Evolutionary conservation across 35 echinoderm and acorn worm genomes (phyloP).

Genomic region (Chiridota heheva): DNA sequence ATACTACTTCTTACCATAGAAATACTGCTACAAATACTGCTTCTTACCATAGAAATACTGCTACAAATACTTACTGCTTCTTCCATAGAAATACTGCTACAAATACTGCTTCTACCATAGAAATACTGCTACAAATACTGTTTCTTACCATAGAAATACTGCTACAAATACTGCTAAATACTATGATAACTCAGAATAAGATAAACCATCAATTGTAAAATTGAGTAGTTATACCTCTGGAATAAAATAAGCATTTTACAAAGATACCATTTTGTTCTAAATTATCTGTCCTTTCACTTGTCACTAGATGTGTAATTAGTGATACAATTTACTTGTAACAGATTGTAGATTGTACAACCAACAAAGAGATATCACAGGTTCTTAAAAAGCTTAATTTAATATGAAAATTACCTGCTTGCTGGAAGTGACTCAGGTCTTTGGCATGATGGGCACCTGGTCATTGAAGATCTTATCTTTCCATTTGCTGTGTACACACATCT

Average conservation of each 20-base stretch:
- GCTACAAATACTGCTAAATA: too few species aligned
- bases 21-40: background rate
- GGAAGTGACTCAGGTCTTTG: slow-evolving; percentile 20
- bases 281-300: background rate
- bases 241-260: too few species aligned
- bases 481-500: slow-evolving; percentile 12
- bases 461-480: background rate
- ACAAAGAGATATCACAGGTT: background rate
- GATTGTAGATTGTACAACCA: background rate
- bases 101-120: too few species aligned
- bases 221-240: too few species aligned
- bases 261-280: background rate
- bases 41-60: too few species aligned
- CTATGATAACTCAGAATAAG: too few species aligned
- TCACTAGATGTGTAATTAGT: background rate
- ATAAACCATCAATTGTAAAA: too few species aligned
- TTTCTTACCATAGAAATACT: too few species aligned
- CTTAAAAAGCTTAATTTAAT: too few species aligned
- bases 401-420: background rate
- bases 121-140: too few species aligned
- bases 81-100: too few species aligned
- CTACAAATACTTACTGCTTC: too few species aligned
- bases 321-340: background rate
- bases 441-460: slow-evolving; percentile 18
- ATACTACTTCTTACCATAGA: background rate